These are phyloP conservation scores for Slavum lentiscoides DNA, from an alignment of 2,888 invertebrate genomes.

Conservation along the genomic window DNA sequence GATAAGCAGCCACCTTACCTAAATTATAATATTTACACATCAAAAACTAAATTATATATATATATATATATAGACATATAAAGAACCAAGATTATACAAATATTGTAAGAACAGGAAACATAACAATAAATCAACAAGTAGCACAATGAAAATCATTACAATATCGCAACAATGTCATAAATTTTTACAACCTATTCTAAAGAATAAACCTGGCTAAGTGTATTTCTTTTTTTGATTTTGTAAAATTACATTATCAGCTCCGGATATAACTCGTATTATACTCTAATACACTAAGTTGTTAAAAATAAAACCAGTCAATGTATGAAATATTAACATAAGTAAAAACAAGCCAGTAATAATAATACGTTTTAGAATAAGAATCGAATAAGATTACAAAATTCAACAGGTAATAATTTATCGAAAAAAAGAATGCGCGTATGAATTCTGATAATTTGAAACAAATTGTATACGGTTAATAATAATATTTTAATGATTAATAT, in stretches of 20 bases:
- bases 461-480: too few species aligned
- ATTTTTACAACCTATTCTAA: not conserved
- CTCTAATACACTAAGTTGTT: conserved; percentile 1
- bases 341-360: not conserved
- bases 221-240: not conserved
- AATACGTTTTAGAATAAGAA: not conserved
- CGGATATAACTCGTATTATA: not conserved
- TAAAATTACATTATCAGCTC: conserved; percentile 1
- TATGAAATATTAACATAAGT: not conserved
- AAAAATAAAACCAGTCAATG: not conserved
- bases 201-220: not conserved
- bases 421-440: too few species aligned
- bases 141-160: not conserved
- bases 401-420: too few species aligned
- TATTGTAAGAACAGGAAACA: not conserved
- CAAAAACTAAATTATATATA: not conserved
- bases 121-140: conserved; percentile 2
- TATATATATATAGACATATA: not conserved
- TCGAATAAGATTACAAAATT: not conserved
- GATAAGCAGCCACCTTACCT: conserved; percentile 19
- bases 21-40: not conserved
- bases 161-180: not conserved
- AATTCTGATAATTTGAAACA: too few species aligned
- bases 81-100: not conserved
- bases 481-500: too few species aligned